Evolutionary conservation across 1,140 invertebrate species (phyloP), one percentile per base, ranked within the genome.

Genomic region (Pristionchus pacificus): DNA sequence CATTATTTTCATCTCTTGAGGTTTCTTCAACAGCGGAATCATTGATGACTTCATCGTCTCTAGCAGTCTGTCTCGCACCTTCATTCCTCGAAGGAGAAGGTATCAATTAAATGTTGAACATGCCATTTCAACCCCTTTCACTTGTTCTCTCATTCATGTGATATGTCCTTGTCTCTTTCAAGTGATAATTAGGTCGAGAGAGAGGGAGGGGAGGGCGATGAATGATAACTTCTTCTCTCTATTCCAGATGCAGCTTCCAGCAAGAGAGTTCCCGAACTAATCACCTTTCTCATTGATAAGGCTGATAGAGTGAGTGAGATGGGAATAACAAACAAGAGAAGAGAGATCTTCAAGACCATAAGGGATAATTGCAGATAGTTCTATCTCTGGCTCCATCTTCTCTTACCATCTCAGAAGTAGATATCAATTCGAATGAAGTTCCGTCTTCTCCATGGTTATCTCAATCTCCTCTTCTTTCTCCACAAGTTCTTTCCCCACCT

Each of bases 211-310:
- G 19, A 49, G 38, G 38, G 38, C 38, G 19, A 49, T 49, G 6
- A 49, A 49, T 49, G 38, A 49, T 19, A 19, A 49, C 38, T 49
- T 19, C 6, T 49, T 49, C 6, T 49, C 38, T 49, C 38, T 10
- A 10, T 10, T 49, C 19, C 38, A 49, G 38, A 49, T 49, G 38
- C 38, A 49, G 74, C 71, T 33, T 70, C 67, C 0, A 74, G 64
- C 31, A 71, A 71, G 27, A 62, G 61, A 57, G 71, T 76, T 32
- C 75, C 75, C 0, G 67, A 55, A 13, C 49, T 76, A 6, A 65
- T 76, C 0, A 68, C 65, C 28, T 76, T 76, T 25, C 38, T 76
- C n/a, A 76, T 76, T 25, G 76, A 77, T 1, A 61, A 76, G 32
- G 68, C 72, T 2, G 67, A 60, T n/a, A n/a, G n/a, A n/a, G n/a